Evolutionary conservation across 2,888 invertebrate species (phyloP), one percentile per base, ranked within the genome.

Genomic region (Oxystoma pomonae): DNA sequence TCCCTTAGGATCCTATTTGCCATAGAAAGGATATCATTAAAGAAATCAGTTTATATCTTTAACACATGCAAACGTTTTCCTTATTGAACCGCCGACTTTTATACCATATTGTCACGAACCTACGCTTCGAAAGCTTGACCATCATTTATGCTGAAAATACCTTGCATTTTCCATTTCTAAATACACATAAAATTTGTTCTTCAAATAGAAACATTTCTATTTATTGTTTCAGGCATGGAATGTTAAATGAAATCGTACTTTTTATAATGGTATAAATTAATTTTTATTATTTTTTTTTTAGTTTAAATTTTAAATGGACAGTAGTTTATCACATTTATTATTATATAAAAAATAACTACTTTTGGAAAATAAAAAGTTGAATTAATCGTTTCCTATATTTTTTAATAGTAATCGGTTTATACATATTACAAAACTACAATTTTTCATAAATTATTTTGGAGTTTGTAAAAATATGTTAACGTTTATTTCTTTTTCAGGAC

Each of bases 401-500:
- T n/a, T n/a, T n/a, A n/a, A n/a, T n/a, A n/a, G n/a, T n/a, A n/a
- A n/a, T n/a, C n/a, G n/a, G n/a, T n/a, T n/a, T n/a, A n/a, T n/a
- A n/a, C n/a, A n/a, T n/a, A n/a, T n/a, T n/a, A n/a, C n/a, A n/a
- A n/a, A n/a, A n/a, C n/a, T n/a, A n/a, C n/a, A n/a, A n/a, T n/a
- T n/a, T n/a, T n/a, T n/a, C n/a, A n/a, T n/a, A n/a, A n/a, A n/a
- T n/a, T n/a, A n/a, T n/a, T n/a, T n/a, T n/a, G n/a, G n/a, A n/a
- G n/a, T n/a, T n/a, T 35, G 5, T 35, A 35, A 12, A 3, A 35
- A 35, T 12, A 12, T 35, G 35, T 12, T 35, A 35, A 19, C 7
- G 5, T 53, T 53, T 53, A 17, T 53, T n/a, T 53, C 17, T 65
- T 66, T 64, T 67, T 72, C 85, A 92, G 93, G 93, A 93, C 77